Percentiles rank a stretch among this genome's conserved stretches.
These are phyloP conservation scores for Lasioglossum figueresi DNA, from an alignment of 2,888 invertebrate genomes.

Conservation along the genomic window DNA sequence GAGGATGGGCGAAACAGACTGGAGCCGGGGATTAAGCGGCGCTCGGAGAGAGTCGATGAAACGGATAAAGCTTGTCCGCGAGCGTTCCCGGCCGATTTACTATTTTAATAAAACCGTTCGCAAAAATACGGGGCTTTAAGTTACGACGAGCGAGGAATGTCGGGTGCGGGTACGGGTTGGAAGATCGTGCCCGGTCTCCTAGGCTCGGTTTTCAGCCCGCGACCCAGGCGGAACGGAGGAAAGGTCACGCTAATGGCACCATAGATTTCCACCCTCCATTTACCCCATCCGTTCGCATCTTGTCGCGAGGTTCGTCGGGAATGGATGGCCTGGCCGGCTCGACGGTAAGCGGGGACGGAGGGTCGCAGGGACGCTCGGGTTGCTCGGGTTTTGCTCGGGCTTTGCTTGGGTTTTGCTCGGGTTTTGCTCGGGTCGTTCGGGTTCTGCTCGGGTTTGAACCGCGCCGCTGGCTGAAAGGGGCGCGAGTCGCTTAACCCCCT, in stretches of 20 bases:
- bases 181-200: not conserved
- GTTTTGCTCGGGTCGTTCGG: constrained; percentile 19
- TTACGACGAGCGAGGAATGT: constrained; percentile 55
- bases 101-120: constrained; percentile 72
- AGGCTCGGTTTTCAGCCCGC: not conserved
- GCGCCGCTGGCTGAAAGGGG: constrained; percentile 65
- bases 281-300: constrained; percentile 64
- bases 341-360: constrained; percentile 7
- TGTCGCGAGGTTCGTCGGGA: constrained; percentile 29
- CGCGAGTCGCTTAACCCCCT: constrained; percentile 74
- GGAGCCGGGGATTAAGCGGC: constrained; percentile 10
- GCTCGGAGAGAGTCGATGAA: not conserved
- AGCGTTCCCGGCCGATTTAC: constrained; percentile 65
- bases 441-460: not conserved
- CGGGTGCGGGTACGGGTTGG: not conserved
- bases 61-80: constrained; percentile 16
- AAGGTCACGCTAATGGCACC: constrained; percentile 70
- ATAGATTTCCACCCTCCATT: constrained; percentile 72
- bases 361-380: constrained; percentile 31
- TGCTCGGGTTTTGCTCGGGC: constrained; percentile 11
- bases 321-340: constrained; percentile 23
- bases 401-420: not conserved
- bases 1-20: constrained; percentile 1
- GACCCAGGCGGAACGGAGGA: constrained; percentile 32
- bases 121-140: constrained; percentile 49